Conservation (phyloP, 2,888 invertebrate species). For the Acanthosepion lycidas region DNA sequence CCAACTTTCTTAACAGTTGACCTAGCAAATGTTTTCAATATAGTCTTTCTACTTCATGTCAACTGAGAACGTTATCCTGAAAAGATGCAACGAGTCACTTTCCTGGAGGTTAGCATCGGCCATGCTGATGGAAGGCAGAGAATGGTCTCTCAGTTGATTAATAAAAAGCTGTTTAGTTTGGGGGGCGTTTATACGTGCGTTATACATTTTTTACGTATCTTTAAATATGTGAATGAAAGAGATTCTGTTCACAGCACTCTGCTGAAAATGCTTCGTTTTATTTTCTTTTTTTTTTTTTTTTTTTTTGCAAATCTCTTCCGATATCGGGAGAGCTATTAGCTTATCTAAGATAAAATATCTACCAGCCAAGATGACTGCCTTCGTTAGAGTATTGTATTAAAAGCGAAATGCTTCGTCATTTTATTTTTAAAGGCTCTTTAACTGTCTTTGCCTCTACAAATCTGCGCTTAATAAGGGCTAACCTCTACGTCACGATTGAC, state of each 20-base stretch:
- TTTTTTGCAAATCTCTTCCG: neutral
- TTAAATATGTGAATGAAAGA: neutral
- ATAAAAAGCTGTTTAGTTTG: too few species aligned
- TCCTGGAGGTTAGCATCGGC: too few species aligned
- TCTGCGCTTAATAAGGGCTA: neutral
- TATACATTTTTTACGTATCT: neutral
- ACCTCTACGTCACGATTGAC: neutral
- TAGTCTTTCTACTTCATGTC: too few species aligned
- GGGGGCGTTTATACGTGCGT: too few species aligned
- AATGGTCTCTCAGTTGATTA: too few species aligned
- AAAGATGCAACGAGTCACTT: too few species aligned
- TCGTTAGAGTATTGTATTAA: neutral
- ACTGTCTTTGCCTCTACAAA: neutral
- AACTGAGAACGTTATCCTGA: too few species aligned
- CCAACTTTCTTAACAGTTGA: too few species aligned
- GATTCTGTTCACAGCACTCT: neutral
- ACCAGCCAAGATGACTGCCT: neutral
- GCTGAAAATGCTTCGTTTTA: neutral
- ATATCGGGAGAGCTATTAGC: neutral
- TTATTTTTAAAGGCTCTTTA: neutral
- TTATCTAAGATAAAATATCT: slow-evolving; percentile 33
- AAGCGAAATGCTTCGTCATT: neutral
- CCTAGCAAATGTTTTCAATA: too few species aligned
- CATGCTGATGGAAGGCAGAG: too few species aligned
- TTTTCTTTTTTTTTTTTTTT: neutral